These are phyloP conservation scores for Jaculus jaculus DNA, from an alignment of 2,113 vertebrate species.

Conservation along the genomic window DNA sequence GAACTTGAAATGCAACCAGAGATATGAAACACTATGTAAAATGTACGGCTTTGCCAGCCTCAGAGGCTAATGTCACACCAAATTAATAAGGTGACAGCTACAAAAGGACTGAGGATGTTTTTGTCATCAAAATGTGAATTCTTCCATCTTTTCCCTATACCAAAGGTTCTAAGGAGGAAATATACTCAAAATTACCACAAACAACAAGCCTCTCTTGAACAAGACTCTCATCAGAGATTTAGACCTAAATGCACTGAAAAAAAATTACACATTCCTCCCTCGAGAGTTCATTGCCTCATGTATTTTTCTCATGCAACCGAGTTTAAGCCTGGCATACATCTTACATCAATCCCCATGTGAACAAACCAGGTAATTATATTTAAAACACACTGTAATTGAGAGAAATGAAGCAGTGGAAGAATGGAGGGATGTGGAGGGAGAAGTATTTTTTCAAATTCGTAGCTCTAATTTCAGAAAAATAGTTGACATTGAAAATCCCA, in stretches of 20 bases:
- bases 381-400: slow-evolving; percentile 23
- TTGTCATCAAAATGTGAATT: background rate
- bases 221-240: background rate
- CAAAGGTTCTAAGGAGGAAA: slow-evolving; percentile 17
- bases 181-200: slow-evolving; percentile 4
- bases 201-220: background rate
- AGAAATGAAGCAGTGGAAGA: slow-evolving; percentile 38
- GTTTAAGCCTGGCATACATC: slow-evolving; percentile 24
- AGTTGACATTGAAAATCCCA: slow-evolving; percentile 3
- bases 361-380: slow-evolving; percentile 56
- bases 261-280: background rate
- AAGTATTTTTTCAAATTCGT: slow-evolving; percentile 13
- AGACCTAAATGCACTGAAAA: background rate
- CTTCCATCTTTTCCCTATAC: background rate
- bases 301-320: slow-evolving; percentile 38
- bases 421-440: background rate
- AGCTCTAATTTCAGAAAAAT: background rate
- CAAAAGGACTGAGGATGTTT: background rate
- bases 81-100: slow-evolving; percentile 18
- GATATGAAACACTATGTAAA: background rate
- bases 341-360: slow-evolving; percentile 3
- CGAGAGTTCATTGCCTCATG: background rate
- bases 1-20: slow-evolving; percentile 31
- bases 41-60: background rate
- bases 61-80: background rate